Conservation (phyloP, 1,140 invertebrate genomes). For the Polypedilum vanderplanki region DNA sequence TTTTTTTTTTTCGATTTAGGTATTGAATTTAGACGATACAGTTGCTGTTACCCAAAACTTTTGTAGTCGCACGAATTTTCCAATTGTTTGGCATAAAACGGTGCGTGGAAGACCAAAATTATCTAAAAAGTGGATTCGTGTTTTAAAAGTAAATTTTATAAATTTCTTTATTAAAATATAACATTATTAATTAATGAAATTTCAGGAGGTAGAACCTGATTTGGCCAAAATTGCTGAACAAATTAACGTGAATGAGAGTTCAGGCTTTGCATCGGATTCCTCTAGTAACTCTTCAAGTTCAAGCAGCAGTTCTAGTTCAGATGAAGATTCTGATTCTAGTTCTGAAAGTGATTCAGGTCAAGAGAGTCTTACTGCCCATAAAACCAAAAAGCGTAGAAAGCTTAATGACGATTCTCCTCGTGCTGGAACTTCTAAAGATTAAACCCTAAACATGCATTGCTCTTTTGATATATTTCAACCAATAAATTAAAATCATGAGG, state of each 20-base stretch:
- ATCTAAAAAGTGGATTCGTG: slow-evolving; percentile 75
- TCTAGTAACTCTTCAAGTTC: slow-evolving; percentile 85
- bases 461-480: not conserved
- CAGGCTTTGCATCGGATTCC: slow-evolving; percentile 90
- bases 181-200: slow-evolving; percentile 39
- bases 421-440: slow-evolving; percentile 2
- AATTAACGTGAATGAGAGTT: slow-evolving; percentile 78
- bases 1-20: no score
- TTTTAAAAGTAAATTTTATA: slow-evolving; percentile 50
- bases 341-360: slow-evolving; percentile 74
- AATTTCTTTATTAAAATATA: slow-evolving; percentile 44
- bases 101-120: slow-evolving; percentile 90
- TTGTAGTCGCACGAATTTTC: slow-evolving; percentile 92
- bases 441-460: not conserved
- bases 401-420: not conserved
- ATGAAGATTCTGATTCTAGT: slow-evolving; percentile 49
- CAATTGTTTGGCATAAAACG: slow-evolving; percentile 97
- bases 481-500: not conserved
- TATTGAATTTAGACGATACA: slow-evolving; percentile 89
- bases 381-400: slow-evolving; percentile 67
- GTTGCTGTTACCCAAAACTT: slow-evolving; percentile 98
- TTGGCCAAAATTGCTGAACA: slow-evolving; percentile 74
- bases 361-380: slow-evolving; percentile 78
- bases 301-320: slow-evolving; percentile 53
- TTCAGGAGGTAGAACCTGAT: slow-evolving; percentile 67